Base-by-base conservation (phyloP, 2,888 invertebrate genomes). In the Orchesella flavescens region DNA sequence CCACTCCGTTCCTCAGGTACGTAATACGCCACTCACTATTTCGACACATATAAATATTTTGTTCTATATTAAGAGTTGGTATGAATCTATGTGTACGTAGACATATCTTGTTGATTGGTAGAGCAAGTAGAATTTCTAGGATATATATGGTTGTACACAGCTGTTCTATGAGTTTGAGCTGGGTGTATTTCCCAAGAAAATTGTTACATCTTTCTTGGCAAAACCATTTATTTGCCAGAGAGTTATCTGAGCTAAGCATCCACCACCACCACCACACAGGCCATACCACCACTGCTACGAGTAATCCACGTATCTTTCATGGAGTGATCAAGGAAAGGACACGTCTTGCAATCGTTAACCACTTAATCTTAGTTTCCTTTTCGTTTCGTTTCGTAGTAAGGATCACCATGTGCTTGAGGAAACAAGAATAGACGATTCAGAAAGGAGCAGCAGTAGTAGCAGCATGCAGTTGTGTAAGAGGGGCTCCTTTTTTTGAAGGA, bases 1-100 rank as follows among this genome's bases (percentile, higher is more conserved):
- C 95, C 89, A 94, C 94, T 46, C 95, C 95, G 7, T 95, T 95
- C 88, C 91, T 97, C 82, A 92, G 97, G 88, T 88, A 82, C n/a
- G 87, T 68, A 19, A 65, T 13, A 9, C 59, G 10, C 61, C 65
- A n/a, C 63, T 44, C 53, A 13, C 19, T 49, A 24, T n/a, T 43
- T 57, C 5, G 12, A 49, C 49, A 49, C 49, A 12, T 12, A n/a
- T n/a, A n/a, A n/a, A n/a, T 17, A 17, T 19, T 66, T 44, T 66
- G 4, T 4, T 21, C 19, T 17, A 44, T 9, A 66, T 66, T 61
- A 55, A 55, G 13, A 24, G 7, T 61, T 9, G 23, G 57, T 57
- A 49, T 12, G 44, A 9, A 49, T 49, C 5, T 49, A 10, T 34
- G 7, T 34, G 34, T 34, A 34, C 2, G 34, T 34, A 34, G 2